Conservation (phyloP, 1,140 invertebrate genomes). For the Pogonomyrmex barbatus region DNA sequence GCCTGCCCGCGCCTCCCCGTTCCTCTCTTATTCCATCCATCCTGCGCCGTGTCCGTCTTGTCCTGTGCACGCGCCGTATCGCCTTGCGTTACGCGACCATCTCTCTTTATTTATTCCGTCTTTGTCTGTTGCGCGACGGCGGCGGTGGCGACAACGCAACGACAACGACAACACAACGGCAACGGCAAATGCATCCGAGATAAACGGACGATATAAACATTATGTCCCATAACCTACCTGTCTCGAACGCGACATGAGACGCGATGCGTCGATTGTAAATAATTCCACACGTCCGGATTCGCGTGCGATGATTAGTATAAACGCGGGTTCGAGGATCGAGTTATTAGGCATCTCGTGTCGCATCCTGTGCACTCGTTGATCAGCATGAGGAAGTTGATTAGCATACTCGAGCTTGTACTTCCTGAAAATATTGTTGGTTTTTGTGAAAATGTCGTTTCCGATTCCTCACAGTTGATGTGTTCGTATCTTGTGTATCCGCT, state of each 20-base stretch:
- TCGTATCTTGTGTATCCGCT: too few relatives aligned
- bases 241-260: not conserved
- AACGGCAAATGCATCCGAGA: not conserved
- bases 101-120: slow-evolving; percentile 44
- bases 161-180: too few relatives aligned
- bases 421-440: too few relatives aligned
- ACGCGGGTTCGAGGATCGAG: too few relatives aligned
- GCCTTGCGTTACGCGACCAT: not conserved
- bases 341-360: too few relatives aligned
- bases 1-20: not conserved
- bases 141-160: not conserved
- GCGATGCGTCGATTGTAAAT: not conserved
- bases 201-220: not conserved
- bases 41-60: not conserved
- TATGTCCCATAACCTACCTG: slow-evolving; percentile 47
- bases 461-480: too few relatives aligned
- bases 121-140: not conserved
- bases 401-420: not conserved
- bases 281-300: not conserved
- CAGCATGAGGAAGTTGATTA: too few relatives aligned
- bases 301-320: not conserved
- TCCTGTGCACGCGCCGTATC: not conserved
- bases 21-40: not conserved
- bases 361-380: too few relatives aligned
- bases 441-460: too few relatives aligned